A percentile compares a stretch with the other conserved stretches of the same genome.
phyloP scores from a whole-genome alignment of 1,140 invertebrate species.

The Temnothorax curvispinosus region DNA sequence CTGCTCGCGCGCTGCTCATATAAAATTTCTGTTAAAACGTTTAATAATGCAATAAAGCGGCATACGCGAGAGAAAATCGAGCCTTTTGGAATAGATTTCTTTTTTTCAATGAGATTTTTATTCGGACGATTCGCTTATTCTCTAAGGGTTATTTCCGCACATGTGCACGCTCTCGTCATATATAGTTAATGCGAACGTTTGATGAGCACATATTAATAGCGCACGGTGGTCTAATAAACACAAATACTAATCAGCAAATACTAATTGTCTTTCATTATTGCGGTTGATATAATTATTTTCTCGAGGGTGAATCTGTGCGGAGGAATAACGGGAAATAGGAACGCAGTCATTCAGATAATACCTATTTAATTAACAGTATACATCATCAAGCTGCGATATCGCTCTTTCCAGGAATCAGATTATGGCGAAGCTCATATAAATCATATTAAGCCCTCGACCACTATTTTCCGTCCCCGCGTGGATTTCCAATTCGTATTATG shows the following conservation, averaged over 20 bases:
- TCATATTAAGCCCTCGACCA: slow-evolving; percentile 60
- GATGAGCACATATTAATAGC: not conserved
- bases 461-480: slow-evolving; percentile 57
- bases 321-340: slow-evolving; percentile 40
- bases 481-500: slow-evolving; percentile 68
- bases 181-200: slow-evolving; percentile 31
- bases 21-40: slow-evolving; percentile 69
- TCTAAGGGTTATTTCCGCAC: not conserved
- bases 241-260: slow-evolving; percentile 44
- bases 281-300: slow-evolving; percentile 55
- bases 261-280: slow-evolving; percentile 56
- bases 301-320: slow-evolving; percentile 38
- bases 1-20: slow-evolving; percentile 38
- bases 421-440: slow-evolving; percentile 62
- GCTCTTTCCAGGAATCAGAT: slow-evolving; percentile 62
- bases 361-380: slow-evolving; percentile 66
- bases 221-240: slow-evolving; percentile 14
- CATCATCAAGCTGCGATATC: slow-evolving; percentile 52
- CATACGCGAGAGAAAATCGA: not conserved
- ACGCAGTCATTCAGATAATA: slow-evolving; percentile 56
- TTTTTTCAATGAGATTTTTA: not conserved
- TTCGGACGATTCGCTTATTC: not conserved
- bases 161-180: not conserved
- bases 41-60: slow-evolving; percentile 65
- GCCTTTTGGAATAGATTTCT: slow-evolving; percentile 1